Conservation (phyloP, 1,140 invertebrate species). For the Drosophila persimilis region DNA sequence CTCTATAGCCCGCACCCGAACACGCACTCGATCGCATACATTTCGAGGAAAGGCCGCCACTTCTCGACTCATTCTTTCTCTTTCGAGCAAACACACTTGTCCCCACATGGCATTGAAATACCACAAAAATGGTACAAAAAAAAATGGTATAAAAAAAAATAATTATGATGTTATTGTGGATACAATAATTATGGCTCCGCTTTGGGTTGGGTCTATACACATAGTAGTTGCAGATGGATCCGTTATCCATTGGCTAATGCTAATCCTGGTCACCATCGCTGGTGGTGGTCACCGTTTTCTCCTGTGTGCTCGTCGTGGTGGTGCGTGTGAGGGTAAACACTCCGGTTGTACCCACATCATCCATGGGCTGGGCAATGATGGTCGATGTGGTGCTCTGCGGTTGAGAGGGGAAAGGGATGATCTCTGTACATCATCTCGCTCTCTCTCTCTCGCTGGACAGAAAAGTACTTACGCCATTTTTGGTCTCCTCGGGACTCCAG, state of each 20-base stretch:
- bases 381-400: slow-evolving; percentile 77
- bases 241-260: background rate
- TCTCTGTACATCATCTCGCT: too few relatives aligned
- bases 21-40: slow-evolving; percentile 8
- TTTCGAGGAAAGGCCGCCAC: slow-evolving; percentile 9
- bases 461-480: slow-evolving; percentile 70
- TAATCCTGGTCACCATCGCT: slow-evolving; percentile 33
- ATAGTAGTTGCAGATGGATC: background rate
- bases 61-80: slow-evolving; percentile 21
- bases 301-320: slow-evolving; percentile 44
- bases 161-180: background rate
- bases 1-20: too few relatives aligned
- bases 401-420: background rate
- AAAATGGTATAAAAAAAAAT: slow-evolving; percentile 12
- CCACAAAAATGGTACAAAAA: slow-evolving; percentile 3
- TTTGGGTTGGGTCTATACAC: too few relatives aligned
- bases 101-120: slow-evolving; percentile 27
- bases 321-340: slow-evolving; percentile 68
- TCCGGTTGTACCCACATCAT: slow-evolving; percentile 68
- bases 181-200: too few relatives aligned
- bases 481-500: slow-evolving; percentile 77
- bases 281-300: slow-evolving; percentile 44
- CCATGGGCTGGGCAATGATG: slow-evolving; percentile 74
- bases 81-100: slow-evolving; percentile 52
- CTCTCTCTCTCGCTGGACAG: background rate